Percentiles rank a stretch among this genome's conserved stretches.
Conservation (phyloP, 2,113 vertebrate genomes). For the Lagopus leucura region DNA sequence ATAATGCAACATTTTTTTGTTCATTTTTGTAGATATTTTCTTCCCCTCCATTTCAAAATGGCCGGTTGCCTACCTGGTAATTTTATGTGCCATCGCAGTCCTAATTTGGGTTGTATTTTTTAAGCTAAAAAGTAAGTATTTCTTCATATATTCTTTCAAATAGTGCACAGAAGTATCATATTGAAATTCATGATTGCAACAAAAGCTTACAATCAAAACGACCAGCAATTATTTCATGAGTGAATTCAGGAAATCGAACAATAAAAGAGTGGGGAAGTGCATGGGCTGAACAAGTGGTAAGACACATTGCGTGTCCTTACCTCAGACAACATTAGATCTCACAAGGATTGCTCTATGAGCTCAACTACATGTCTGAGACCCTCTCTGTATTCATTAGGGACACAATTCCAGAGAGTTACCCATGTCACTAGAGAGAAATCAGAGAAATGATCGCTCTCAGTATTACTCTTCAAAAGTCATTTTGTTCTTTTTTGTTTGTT, state of each 20-base stretch:
- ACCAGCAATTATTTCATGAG: background rate
- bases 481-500: background rate
- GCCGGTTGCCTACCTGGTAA: background rate
- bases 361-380: rapidly evolving
- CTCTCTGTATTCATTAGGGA: background rate
- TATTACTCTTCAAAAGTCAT: background rate
- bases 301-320: background rate
- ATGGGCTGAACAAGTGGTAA: too few species aligned
- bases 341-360: background rate
- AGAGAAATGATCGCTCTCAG: background rate
- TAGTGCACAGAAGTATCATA: background rate
- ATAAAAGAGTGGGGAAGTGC: background rate
- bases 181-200: background rate
- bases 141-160: background rate
- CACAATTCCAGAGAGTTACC: background rate
- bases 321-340: background rate
- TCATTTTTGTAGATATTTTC: background rate
- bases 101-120: background rate
- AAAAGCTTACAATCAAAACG: background rate
- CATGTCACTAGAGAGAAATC: background rate
- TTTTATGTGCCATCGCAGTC: background rate
- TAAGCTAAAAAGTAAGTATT: conserved; percentile 5
- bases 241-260: background rate
- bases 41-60: conserved; percentile 10
- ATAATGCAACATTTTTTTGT: background rate